Base-by-base conservation (phyloP, 2,797 vertebrate genomes). In the Catostomus latipinnis region DNA sequence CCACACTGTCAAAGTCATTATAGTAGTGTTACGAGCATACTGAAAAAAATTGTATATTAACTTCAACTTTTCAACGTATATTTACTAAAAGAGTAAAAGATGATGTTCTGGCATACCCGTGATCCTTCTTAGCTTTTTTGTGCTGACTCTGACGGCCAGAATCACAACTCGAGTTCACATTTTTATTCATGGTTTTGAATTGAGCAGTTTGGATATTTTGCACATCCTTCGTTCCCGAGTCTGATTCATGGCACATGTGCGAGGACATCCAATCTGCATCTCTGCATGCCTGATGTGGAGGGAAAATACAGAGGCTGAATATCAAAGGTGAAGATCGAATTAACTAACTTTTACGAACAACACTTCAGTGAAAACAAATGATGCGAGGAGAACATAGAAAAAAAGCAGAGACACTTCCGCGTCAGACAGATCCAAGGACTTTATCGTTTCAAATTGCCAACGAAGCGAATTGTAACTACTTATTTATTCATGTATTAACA, bases 51-150 rank as follows among this genome's bases (percentile, higher is more conserved):
- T 14, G 7, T 50, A 50, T 2, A 34, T 22, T 34, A 6, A 34
- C 34, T 34, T 34, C 34, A 22, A 22, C 22, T 22, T 22, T 22
- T 22, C 1, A 4, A 34, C 34, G 34, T 34, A 34, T 34, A 34
- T 34, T 34, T 34, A 34, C 34, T 34, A 34, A 3, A 34, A 34
- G 34, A 34, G 34, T 34, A 3, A 34, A 34, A 34, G 34, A 34
- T 34, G 34, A 34, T 6, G 54, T 68, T 22, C 5, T 5, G 45
- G 22, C 82, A 81, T 65, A 84, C 82, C 57, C 34, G 46, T 65
- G 54, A 72, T 48, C 45, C n/a, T 63, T 83, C 69, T 45, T 84
- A 70, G 56, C 34, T 65, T 80, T 86, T 54, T 84, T 86, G 60
- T n/a, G 78, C 52, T 81, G 18, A 50, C 45, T 54, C 58, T 62